Conservation (phyloP, 2,113 vertebrate genomes). For the Brachypodius melanocephalos region DNA sequence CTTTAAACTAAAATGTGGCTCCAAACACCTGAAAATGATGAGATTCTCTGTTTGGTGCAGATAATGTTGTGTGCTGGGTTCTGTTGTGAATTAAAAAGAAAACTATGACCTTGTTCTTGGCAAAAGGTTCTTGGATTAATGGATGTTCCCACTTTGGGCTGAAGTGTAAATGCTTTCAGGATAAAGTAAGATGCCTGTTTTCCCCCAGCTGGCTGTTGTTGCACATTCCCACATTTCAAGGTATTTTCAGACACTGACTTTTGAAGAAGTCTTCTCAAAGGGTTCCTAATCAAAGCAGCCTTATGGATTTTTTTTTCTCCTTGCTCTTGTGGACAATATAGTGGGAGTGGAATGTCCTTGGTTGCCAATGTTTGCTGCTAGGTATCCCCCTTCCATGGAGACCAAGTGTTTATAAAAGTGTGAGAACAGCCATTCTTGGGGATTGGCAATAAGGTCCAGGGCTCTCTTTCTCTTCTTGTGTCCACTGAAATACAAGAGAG, state of each 20-base stretch:
- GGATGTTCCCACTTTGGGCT: neutral
- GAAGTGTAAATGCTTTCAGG: slow-evolving; percentile 8
- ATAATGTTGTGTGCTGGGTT: neutral
- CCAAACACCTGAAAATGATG: neutral
- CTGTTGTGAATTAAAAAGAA: slow-evolving; percentile 25
- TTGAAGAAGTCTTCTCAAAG: neutral
- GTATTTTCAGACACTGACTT: neutral
- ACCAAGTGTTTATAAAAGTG: slow-evolving; percentile 52
- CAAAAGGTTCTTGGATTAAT: neutral
- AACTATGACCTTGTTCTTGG: slow-evolving; percentile 25
- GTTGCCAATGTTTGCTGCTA: slow-evolving; percentile 60
- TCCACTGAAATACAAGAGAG: neutral
- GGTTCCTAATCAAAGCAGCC: neutral
- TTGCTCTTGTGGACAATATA: neutral
- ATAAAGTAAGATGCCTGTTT: neutral
- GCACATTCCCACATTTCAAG: neutral
- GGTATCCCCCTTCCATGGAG: slow-evolving; percentile 62
- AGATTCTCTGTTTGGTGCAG: neutral
- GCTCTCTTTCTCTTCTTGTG: neutral
- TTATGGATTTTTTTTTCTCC: neutral
- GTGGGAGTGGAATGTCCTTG: slow-evolving; percentile 39
- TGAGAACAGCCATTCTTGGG: slow-evolving; percentile 39
- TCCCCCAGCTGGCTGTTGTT: neutral
- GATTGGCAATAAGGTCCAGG: neutral
- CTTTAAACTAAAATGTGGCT: neutral